Evolutionary conservation across 2,113 vertebrate species (phyloP), one percentile per base, ranked within the genome.

Genomic region (Menidia beryllina): DNA sequence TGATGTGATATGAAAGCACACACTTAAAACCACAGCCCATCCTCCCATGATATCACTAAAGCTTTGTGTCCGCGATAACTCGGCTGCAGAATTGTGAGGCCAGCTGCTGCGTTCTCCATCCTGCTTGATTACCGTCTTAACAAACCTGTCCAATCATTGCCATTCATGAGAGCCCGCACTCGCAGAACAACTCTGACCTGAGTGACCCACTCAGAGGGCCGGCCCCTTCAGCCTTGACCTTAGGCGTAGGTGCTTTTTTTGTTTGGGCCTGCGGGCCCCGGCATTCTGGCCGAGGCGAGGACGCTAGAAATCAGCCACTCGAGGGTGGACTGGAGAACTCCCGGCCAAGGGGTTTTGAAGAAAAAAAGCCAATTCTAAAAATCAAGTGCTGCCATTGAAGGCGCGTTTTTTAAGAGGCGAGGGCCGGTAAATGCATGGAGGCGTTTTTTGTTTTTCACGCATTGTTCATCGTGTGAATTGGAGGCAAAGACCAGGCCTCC

Each of bases 91-190:
- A 43, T 3, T 30, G 64, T 14, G n/a, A 49, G 45, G 64, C 66
- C 88, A 91, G 89, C 91, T 91, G 91, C 86, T 38, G 65, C 73
- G 69, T 73, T 87, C 83, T 85, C 85, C 82, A 79, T 82, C 69
- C 83, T 69, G 72, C 71, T 53, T 89, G 86, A 92, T 92, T 88
- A 89, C 57, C 36, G 65, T 67, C 81, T 82, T 80, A 83, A 87
- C 82, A 84, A 88, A 84, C 80, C 90, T 74, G 83, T 70, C 85
- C 89, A 91, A 91, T 92, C 91, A 92, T 85, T 24, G 71, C 88
- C 79, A 84, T 91, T 89, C 85, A 90, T 26, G 17, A 45, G 25
- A 47, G 60, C 67, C 57, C 41, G 58, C 65, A 63, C 74, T 86
- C 80, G 81, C 75, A 27, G 70, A 76, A 62, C 41, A 63, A 78